Conservation (phyloP, 2,797 vertebrate genomes). For the Champsocephalus gunnari region DNA sequence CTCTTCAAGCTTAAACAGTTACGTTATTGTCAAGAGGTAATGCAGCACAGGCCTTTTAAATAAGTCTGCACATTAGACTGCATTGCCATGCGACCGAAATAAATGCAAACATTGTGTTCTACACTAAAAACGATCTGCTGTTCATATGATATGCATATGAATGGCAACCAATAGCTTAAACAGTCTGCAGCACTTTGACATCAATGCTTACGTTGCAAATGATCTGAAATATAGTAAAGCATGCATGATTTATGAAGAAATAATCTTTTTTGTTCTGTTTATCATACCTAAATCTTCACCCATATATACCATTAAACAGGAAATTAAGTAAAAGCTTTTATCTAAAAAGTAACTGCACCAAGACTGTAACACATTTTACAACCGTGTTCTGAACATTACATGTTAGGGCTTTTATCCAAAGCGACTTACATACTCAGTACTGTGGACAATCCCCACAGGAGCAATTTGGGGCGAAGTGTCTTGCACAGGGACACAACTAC, state of each 20-base stretch:
- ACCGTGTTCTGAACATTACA: neutral
- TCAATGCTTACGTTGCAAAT: neutral
- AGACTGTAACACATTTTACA: neutral
- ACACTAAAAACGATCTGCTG: too few relatives aligned
- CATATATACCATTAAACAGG: neutral
- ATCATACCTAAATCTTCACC: too few relatives aligned
- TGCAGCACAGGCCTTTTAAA: conserved; percentile 15
- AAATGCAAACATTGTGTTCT: conserved; percentile 16
- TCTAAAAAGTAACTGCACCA: neutral
- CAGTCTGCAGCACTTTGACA: neutral
- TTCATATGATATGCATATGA: conserved; percentile 14
- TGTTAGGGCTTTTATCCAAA: too few relatives aligned
- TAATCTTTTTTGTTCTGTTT: too few relatives aligned
- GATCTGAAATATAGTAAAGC: neutral
- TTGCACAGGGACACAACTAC: too few relatives aligned
- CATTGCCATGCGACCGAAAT: neutral
- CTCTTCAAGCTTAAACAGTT: neutral
- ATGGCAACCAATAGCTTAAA: conserved; percentile 9
- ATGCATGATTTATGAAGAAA: neutral
- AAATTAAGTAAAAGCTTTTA: neutral
- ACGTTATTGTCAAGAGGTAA: conserved; percentile 3
- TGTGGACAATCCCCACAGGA: too few relatives aligned
- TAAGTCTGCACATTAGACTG: neutral
- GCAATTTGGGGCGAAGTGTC: too few relatives aligned
- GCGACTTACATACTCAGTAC: too few relatives aligned